A percentile compares a stretch with the other conserved stretches of the same genome.
Conservation (phyloP, 2,888 invertebrate genomes). For the Pelosia muscerda region DNA sequence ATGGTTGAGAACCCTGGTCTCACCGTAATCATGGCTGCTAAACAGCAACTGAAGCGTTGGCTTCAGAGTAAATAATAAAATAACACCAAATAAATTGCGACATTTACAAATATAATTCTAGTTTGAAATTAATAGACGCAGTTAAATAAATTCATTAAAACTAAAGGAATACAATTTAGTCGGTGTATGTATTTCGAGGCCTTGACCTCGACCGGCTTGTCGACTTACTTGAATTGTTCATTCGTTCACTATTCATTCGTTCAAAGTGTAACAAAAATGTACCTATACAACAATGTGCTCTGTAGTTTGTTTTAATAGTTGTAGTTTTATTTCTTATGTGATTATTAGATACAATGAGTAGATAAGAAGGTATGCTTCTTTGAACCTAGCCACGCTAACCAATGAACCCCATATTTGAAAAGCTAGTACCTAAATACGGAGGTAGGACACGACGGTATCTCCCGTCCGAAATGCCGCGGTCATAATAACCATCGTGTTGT, state of each 20-base stretch:
- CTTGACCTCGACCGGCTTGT: neutral
- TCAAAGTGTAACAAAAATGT: too few species aligned
- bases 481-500: too few species aligned
- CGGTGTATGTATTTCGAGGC: neutral
- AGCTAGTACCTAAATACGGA: neutral
- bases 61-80: too few species aligned
- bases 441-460: too few species aligned
- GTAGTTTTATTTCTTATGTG: neutral
- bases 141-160: neutral
- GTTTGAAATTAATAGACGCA: neutral
- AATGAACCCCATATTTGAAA: neutral
- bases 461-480: too few species aligned
- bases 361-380: neutral
- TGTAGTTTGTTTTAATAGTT: neutral
- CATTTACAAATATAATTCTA: too few species aligned
- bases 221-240: neutral
- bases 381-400: neutral
- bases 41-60: too few species aligned
- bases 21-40: too few species aligned
- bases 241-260: neutral
- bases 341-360: constrained; percentile 1
- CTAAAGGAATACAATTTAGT: neutral
- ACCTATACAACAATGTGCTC: neutral
- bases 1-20: too few species aligned
- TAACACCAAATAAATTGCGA: too few species aligned